Base-by-base conservation (phyloP, 1,140 invertebrate species). In the Drosophila murphyi region DNA sequence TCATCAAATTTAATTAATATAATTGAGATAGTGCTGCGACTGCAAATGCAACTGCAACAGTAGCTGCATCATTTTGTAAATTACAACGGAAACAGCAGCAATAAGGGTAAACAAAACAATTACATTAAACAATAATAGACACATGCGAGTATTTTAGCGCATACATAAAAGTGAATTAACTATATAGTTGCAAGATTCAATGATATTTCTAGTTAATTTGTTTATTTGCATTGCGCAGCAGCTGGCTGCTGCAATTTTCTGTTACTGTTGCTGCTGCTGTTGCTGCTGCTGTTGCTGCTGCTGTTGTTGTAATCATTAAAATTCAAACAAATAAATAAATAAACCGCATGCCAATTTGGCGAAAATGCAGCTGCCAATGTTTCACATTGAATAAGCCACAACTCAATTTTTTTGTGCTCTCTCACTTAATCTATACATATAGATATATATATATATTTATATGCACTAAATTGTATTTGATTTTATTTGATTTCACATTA, bases 181-280 rank as follows among this genome's bases (percentile, higher is more conserved):
- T n/a, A 43, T n/a, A 41, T 10, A 10, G n/a, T 41, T 4, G 39
- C 39, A 59, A 73, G 85, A 71, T 85, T 32, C 62, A 80, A 86
- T 86, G 74, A 78, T 75, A 80, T 85, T 85, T 75, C 47, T 50
- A 86, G 78, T 85, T 86, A 86, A 85, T 85, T 85, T 86, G 82
- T 85, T 86, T 85, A 86, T 86, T 81, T 85, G 68, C 68, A 59
- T 50, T 61, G 57, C 20, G 47, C 65, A 51, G 56, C 48, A 41
- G 45, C 47, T 61, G 48, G 37, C 54, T 39, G 55, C 45, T 52
- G 34, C 7, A 34, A 34, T 61, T 72, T 20, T 20, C 20, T 20
- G 20, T 20, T 20, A 20, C 20, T 20, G 56, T 43, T 62, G 63
- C 47, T 60, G 39, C 29, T 57, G 31, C 20, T 34, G 47, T 64